phyloP scores from a whole-genome alignment of 2,113 vertebrate genomes.

The Leptocoma aspasia region DNA sequence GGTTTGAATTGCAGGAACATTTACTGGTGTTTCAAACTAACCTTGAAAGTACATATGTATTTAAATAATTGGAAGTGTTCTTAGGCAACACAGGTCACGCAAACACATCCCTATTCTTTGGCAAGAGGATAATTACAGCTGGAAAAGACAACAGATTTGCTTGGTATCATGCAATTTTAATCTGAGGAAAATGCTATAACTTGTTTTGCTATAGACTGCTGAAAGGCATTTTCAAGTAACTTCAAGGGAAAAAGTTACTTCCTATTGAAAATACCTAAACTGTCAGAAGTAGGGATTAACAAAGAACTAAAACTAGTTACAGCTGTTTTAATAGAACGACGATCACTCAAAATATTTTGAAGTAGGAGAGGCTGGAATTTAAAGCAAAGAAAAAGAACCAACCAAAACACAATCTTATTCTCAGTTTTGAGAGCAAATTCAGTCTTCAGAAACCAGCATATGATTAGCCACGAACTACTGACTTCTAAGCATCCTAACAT shows the following conservation, averaged over 20 bases:
- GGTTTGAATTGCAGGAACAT: background rate
- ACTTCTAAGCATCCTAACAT: background rate
- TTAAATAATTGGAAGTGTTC: background rate
- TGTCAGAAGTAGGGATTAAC: background rate
- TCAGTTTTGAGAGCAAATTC: background rate
- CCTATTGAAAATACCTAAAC: background rate
- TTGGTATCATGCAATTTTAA: background rate
- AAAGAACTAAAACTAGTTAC: background rate
- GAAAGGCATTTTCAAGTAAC: background rate
- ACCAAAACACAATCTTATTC: background rate
- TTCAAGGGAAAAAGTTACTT: background rate
- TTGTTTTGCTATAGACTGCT: background rate
- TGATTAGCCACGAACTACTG: background rate
- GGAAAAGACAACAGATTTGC: background rate
- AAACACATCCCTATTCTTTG: background rate
- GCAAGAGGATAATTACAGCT: background rate
- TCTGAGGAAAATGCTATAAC: background rate
- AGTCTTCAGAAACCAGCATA: background rate
- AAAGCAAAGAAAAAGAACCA: background rate
- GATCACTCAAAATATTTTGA: background rate
- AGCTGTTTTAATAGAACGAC: background rate
- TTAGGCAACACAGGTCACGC: background rate
- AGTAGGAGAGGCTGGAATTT: background rate
- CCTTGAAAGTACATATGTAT: background rate
- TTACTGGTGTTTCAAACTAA: background rate